Evolutionary conservation across 2,113 vertebrate species (phyloP).

Genomic region (Buteo buteo): DNA sequence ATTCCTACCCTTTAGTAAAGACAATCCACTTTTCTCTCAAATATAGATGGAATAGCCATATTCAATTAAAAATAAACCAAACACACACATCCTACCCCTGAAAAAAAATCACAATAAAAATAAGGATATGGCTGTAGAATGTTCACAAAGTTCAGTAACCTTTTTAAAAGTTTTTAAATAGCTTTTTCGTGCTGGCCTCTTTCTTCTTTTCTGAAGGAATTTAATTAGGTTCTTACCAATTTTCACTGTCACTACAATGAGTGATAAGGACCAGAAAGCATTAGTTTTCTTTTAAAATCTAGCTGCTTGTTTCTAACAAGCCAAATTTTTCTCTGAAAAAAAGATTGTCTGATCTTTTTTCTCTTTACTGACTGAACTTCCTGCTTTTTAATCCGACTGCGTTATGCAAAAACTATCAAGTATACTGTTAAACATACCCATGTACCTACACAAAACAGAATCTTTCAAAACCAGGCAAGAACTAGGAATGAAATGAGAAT

Average conservation of each 20-base stretch:
- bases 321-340: not conserved
- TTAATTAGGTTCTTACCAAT: not conserved
- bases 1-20: not conserved
- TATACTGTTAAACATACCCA: not conserved
- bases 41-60: not conserved
- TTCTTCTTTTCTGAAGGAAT: not conserved
- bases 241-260: not conserved
- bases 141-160: not conserved
- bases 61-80: not conserved
- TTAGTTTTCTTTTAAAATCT: not conserved
- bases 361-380: not conserved
- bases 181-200: not conserved
- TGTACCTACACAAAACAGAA: not conserved
- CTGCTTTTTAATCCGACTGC: not conserved
- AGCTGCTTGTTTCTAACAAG: not conserved
- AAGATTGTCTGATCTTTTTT: not conserved
- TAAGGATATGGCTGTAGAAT: not conserved
- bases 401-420: not conserved
- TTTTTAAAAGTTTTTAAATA: not conserved
- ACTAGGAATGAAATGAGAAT: not conserved
- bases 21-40: not conserved
- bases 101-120: not conserved
- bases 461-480: not conserved
- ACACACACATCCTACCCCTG: rapidly evolving
- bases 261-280: not conserved